These are phyloP conservation scores for Ophthalmolycus amberensis DNA, from an alignment of 2,113 vertebrate species.

Conservation along the genomic window DNA sequence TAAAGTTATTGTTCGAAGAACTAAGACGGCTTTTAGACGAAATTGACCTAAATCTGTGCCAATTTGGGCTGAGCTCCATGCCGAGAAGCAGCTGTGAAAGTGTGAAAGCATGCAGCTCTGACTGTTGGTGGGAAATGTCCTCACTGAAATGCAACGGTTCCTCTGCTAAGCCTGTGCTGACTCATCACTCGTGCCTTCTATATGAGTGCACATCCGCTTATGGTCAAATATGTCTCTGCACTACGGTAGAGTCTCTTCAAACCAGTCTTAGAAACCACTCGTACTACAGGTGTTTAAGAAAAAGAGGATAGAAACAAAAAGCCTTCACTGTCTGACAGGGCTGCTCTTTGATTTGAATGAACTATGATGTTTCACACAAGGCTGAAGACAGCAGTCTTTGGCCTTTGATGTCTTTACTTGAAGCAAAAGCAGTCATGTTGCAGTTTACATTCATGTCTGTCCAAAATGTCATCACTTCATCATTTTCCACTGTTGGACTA, in stretches of 20 bases:
- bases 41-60: conserved; percentile 50
- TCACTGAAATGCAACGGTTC: conserved; percentile 50
- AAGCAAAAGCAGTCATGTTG: too few species aligned
- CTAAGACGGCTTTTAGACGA: conserved; percentile 17
- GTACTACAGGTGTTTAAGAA: too few species aligned
- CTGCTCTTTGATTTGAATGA: too few species aligned
- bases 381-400: too few species aligned
- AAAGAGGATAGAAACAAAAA: too few species aligned
- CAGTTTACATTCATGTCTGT: too few species aligned
- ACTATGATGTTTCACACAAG: neutral
- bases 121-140: conserved; percentile 60
- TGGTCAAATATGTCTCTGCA: too few species aligned
- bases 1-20: conserved; percentile 32
- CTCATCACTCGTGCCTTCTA: conserved; percentile 51
- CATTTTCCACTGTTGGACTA: too few species aligned
- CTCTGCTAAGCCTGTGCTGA: conserved; percentile 62
- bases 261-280: too few species aligned
- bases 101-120: conserved; percentile 37
- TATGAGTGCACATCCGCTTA: conserved; percentile 56
- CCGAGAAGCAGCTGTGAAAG: conserved; percentile 11
- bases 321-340: too few species aligned
- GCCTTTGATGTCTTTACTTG: neutral
- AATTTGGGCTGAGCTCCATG: conserved; percentile 35
- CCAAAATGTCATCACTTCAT: too few species aligned
- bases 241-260: too few species aligned